Evolutionary conservation across 2,797 vertebrate genomes (phyloP).

Genomic region (Pterois miles): DNA sequence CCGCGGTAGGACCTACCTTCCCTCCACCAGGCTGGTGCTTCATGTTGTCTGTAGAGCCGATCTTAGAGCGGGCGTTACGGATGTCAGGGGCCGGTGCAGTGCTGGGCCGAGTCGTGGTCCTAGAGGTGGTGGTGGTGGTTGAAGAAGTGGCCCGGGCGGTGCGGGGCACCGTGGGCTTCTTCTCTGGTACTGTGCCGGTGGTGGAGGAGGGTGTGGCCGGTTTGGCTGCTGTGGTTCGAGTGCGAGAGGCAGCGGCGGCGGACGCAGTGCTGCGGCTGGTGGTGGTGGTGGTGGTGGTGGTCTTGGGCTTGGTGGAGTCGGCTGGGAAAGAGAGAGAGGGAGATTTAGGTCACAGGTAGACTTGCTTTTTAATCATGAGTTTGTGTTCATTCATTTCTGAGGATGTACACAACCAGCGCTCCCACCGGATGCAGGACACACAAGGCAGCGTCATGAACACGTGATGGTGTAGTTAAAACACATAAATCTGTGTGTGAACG

Average conservation of each 20-base stretch:
- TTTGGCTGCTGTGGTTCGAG: slow-evolving; percentile 67
- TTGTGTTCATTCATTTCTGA: not conserved
- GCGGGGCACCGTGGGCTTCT: slow-evolving; percentile 79
- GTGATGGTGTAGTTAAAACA: too few relatives aligned
- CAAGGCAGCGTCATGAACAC: too few relatives aligned
- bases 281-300: slow-evolving; percentile 60
- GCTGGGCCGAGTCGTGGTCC: slow-evolving; percentile 66
- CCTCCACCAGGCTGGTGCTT: slow-evolving; percentile 97
- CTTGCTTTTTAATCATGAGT: not conserved
- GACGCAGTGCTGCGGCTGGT: slow-evolving; percentile 57
- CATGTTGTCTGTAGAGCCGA: slow-evolving; percentile 96
- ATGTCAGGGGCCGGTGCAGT: slow-evolving; percentile 81
- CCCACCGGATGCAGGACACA: too few relatives aligned
- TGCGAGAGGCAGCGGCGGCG: slow-evolving; percentile 48
- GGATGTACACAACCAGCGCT: too few relatives aligned
- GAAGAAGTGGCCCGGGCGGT: slow-evolving; percentile 52
- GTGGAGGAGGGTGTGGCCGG: slow-evolving; percentile 60
- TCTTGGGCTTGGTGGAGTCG: slow-evolving; percentile 83
- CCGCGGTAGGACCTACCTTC: slow-evolving; percentile 85
- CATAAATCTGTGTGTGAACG: too few relatives aligned
- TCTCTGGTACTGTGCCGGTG: slow-evolving; percentile 70
- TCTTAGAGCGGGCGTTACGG: slow-evolving; percentile 91
- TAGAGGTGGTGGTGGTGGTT: slow-evolving; percentile 30
- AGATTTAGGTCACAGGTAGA: not conserved
- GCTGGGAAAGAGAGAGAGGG: slow-evolving; percentile 51